Evolutionary conservation across 2,797 vertebrate genomes (phyloP).

Genomic region (Taenioides sp.): DNA sequence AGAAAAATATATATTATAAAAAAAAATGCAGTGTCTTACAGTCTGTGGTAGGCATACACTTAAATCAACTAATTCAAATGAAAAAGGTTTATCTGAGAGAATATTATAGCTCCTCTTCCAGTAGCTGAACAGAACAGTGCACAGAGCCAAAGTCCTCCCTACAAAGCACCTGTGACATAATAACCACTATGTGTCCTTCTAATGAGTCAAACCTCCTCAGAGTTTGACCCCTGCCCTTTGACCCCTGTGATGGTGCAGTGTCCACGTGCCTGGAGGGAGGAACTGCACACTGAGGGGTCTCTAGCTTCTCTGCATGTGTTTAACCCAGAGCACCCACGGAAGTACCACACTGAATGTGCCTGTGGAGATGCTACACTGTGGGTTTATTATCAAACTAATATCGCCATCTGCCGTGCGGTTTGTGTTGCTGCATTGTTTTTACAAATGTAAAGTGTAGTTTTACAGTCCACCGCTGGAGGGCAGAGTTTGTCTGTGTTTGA

Average conservation of each 20-base stretch:
- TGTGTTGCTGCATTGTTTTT: not conserved
- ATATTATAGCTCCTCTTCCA: no score
- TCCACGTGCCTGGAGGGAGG: not conserved
- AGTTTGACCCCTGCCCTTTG: not conserved
- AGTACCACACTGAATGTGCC: slow-evolving; percentile 1
- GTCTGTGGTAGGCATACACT: no score
- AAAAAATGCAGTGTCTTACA: no score
- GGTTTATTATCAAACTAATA: slow-evolving; percentile 20
- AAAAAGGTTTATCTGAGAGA: no score
- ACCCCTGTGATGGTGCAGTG: not conserved
- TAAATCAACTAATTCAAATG: no score
- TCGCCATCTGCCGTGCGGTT: slow-evolving; percentile 48
- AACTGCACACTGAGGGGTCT: no score
- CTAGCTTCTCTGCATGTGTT: not conserved
- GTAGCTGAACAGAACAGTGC: no score
- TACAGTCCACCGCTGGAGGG: slow-evolving; percentile 47
- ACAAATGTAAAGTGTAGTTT: slow-evolving; percentile 17
- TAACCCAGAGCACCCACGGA: not conserved
- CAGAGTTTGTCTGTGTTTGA: slow-evolving; percentile 3
- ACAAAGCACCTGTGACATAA: no score
- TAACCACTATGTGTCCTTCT: no score
- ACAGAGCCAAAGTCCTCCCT: no score
- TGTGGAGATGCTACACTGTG: slow-evolving; percentile 7
- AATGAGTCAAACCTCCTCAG: no score
- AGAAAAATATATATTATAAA: no score